A percentile compares a stretch with the other conserved stretches of the same genome.
phyloP scores from a whole-genome alignment of 2,888 invertebrate species.

The Pristionchus mayeri region DNA sequence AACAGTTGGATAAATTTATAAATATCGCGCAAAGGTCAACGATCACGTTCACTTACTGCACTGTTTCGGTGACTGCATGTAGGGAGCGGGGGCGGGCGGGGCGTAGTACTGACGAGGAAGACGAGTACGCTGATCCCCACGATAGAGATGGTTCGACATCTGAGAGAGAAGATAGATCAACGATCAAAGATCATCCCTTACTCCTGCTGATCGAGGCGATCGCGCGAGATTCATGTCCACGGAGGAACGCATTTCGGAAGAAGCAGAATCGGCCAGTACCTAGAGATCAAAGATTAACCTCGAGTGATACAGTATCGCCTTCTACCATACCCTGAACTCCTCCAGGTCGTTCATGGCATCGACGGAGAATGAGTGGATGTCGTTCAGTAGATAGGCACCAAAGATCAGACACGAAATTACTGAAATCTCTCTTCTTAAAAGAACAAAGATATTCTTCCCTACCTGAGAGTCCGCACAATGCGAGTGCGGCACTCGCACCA shows the following conservation, averaged over 20 bases:
- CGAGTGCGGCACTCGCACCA: background rate
- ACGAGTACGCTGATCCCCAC: background rate
- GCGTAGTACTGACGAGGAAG: background rate
- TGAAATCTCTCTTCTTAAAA: background rate
- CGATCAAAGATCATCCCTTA: background rate
- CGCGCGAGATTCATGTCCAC: background rate
- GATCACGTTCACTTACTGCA: slow-evolving; percentile 19
- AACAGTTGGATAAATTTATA: too few relatives aligned
- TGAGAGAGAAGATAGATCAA: background rate
- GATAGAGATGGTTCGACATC: background rate
- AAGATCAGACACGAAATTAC: slow-evolving; percentile 4
- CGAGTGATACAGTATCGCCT: too few relatives aligned
- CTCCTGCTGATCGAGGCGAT: background rate
- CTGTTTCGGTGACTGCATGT: background rate
- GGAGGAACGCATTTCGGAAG: slow-evolving; percentile 9
- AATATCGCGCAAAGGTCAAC: background rate
- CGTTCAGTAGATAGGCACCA: background rate
- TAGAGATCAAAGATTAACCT: background rate
- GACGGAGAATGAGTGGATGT: slow-evolving; percentile 31
- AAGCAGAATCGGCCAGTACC: slow-evolving; percentile 7
- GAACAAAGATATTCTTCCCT: background rate
- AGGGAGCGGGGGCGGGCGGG: background rate
- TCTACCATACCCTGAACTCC: slow-evolving; percentile 8
- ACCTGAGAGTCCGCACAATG: slow-evolving; percentile 38
- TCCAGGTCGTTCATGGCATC: slow-evolving; percentile 30